Evolutionary conservation across 2,797 vertebrate species (phyloP), one percentile per base, ranked within the genome.

Genomic region (Naso thynnoides): DNA sequence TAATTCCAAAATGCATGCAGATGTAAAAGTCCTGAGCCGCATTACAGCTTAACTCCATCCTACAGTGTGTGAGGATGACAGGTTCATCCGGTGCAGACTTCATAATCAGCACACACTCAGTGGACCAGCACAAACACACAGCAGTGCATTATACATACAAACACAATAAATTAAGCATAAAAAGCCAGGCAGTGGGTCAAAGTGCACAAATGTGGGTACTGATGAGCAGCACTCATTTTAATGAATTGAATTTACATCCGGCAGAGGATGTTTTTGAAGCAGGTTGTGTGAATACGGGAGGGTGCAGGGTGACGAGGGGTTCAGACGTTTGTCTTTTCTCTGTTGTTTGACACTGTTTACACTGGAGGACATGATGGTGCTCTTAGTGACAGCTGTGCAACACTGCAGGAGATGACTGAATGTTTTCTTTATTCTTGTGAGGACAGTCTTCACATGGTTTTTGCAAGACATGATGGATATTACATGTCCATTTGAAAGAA

Each of bases 161-260:
- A 33, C 27, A 42, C 21, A 27, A 29, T 41, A 55, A 69, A 54
- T 62, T 3, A 69, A 59, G 24, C 50, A 24, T 21, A 18, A 57
- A 69, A 62, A 54, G 29, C 23, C 54, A 16, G 24, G 6, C 60
- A 16, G 14, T 48, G 39, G 33, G 10, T 58, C 42, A 62, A 6
- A 59, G 58, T 31, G 41, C 65, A 49, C 13, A 10, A 14, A 29
- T 8, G 24, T 26, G n/a, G n/a, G 39, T 33, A 33, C 7, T 29
- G 29, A 38, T 27, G 4, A 14, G 14, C 3, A 50, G 42, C 3
- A 3, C 26, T 79, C 5, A 2, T 69, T 78, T 80, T 38, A 73
- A 63, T 71, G 41, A 73, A 70, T 15, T 61, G 23, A 36, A 61
- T 81, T 73, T 78, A 41, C 31, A 54, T 44, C 8, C 60, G 56